Evolutionary conservation across 64 coral and sea anemone genomes (phyloP).

Genomic region (Montipora efflorescens): DNA sequence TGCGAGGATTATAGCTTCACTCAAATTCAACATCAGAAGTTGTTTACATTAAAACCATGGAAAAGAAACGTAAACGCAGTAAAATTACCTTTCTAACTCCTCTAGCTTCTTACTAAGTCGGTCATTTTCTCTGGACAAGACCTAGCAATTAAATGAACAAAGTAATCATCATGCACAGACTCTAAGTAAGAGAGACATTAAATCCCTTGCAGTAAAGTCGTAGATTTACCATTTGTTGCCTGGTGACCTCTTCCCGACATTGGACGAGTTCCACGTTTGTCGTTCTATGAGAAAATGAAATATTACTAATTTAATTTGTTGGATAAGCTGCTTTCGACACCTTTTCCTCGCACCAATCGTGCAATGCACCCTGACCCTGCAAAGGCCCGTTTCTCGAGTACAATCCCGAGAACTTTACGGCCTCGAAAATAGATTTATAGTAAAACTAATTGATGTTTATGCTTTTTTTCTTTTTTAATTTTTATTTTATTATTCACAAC

Average conservation of each 20-base stretch:
- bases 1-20: too few species aligned
- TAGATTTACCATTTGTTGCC: slow-evolving; percentile 62
- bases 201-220: too few species aligned
- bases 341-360: neutral
- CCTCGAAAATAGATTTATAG: too few species aligned
- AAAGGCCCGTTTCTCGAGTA: too few species aligned
- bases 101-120: slow-evolving; percentile 71
- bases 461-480: too few species aligned
- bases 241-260: slow-evolving; percentile 69
- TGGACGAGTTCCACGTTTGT: slow-evolving; percentile 63
- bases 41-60: neutral
- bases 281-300: slow-evolving; percentile 25
- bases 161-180: neutral
- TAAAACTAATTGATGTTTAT: too few species aligned
- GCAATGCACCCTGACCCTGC: too few species aligned
- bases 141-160: neutral
- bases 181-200: neutral
- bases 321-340: neutral
- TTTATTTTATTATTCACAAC: too few species aligned
- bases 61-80: too few species aligned
- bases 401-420: too few species aligned
- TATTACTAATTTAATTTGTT: neutral
- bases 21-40: neutral
- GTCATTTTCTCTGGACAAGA: slow-evolving; percentile 78
- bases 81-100: slow-evolving; percentile 64